Evolutionary conservation across 2,888 invertebrate species (phyloP).

Genomic region (Folsomia manolachei): DNA sequence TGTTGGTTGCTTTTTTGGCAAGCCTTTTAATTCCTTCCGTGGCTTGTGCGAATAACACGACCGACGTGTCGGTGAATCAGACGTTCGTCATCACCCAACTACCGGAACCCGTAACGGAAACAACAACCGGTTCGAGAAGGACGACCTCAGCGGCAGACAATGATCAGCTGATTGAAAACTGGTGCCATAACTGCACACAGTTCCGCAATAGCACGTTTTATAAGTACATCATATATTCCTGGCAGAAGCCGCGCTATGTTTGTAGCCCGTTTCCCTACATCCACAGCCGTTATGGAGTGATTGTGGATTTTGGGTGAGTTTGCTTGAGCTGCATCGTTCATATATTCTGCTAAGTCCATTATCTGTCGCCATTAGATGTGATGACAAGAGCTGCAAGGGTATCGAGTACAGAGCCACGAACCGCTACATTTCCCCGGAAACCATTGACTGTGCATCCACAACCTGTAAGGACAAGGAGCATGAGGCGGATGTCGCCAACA

Average conservation of each 20-base stretch:
- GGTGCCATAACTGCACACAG: neutral
- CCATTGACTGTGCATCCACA: neutral
- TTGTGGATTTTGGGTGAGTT: neutral
- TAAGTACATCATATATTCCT: neutral
- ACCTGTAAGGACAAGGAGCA: too few relatives aligned
- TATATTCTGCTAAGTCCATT: too few relatives aligned
- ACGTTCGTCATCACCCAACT: too few relatives aligned
- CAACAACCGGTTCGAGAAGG: too few relatives aligned
- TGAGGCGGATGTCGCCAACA: too few relatives aligned
- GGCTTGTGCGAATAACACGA: too few relatives aligned
- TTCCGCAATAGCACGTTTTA: neutral
- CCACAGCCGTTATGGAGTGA: neutral
- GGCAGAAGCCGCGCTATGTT: neutral
- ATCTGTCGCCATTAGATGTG: neutral
- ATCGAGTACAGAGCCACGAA: neutral
- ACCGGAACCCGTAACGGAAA: too few relatives aligned
- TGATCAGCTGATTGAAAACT: neutral
- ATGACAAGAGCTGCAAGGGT: neutral
- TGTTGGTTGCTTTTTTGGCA: too few relatives aligned
- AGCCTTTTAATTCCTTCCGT: too few relatives aligned
- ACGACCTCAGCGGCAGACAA: too few relatives aligned
- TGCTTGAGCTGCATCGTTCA: too few relatives aligned
- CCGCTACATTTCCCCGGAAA: neutral
- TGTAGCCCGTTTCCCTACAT: neutral
- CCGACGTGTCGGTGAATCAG: too few relatives aligned